Evolutionary conservation across 2,113 vertebrate genomes (phyloP).

Genomic region (Cyanoramphus novaezelandiae): DNA sequence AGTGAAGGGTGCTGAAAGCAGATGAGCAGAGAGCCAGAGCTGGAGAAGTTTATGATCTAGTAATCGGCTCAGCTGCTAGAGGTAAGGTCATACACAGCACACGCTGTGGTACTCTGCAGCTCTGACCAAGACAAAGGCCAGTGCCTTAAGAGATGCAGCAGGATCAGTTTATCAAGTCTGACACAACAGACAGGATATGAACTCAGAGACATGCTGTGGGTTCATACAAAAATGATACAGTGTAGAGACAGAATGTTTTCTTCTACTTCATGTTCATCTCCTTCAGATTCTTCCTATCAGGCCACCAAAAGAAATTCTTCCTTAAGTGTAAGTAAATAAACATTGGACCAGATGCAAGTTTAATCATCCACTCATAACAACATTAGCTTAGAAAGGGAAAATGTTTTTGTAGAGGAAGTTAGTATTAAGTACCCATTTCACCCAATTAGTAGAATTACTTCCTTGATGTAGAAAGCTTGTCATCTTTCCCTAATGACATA

Average conservation of each 20-base stretch:
- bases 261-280: not conserved
- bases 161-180: not conserved
- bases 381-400: not conserved
- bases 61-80: not conserved
- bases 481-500: not conserved
- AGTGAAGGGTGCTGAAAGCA: not conserved
- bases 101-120: not conserved
- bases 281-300: not conserved
- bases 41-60: not conserved
- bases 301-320: not conserved
- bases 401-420: not conserved
- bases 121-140: not conserved
- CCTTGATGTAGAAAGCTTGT: conserved; percentile 23
- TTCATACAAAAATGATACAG: not conserved
- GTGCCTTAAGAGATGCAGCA: not conserved
- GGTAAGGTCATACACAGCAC: not conserved
- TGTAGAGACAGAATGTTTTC: not conserved
- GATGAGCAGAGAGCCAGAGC: not conserved
- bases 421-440: not conserved
- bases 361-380: not conserved
- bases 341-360: not conserved
- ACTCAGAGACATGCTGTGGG: not conserved
- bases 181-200: not conserved
- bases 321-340: not conserved
- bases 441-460: conserved; percentile 13